Evolutionary conservation across 2,113 vertebrate genomes (phyloP).

Genomic region (Pseudopodoces humilis): DNA sequence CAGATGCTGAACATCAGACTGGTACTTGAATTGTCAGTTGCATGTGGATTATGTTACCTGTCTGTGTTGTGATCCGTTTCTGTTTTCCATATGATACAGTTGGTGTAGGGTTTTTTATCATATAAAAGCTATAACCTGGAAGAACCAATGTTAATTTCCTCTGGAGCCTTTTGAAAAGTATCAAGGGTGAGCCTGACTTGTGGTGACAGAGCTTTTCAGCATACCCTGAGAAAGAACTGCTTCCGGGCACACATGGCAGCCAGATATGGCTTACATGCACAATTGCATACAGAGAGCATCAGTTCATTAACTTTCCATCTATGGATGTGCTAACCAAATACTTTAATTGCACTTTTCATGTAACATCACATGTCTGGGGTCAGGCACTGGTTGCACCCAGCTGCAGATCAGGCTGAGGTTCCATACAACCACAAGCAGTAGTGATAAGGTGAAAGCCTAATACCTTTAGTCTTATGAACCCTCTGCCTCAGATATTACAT

Average conservation of each 20-base stretch:
- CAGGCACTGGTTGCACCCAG: slow-evolving; percentile 1
- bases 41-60: slow-evolving; percentile 24
- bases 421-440: not conserved
- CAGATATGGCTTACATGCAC: not conserved
- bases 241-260: slow-evolving; percentile 68
- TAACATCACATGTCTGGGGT: slow-evolving; percentile 37
- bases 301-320: slow-evolving; percentile 34
- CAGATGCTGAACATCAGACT: not conserved
- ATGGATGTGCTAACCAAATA: slow-evolving; percentile 37
- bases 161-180: slow-evolving; percentile 60
- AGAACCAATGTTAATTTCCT: slow-evolving; percentile 64
- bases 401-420: slow-evolving; percentile 31
- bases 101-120: slow-evolving; percentile 4
- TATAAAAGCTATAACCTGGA: slow-evolving; percentile 28
- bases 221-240: slow-evolving; percentile 14
- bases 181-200: slow-evolving; percentile 57
- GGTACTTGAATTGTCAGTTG: slow-evolving; percentile 9
- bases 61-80: not conserved
- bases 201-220: slow-evolving; percentile 72
- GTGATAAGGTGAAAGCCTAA: slow-evolving; percentile 33
- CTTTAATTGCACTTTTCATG: slow-evolving; percentile 43
- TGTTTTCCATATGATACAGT: slow-evolving; percentile 11
- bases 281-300: not conserved
- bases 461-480: not conserved
- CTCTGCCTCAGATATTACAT: not conserved